Percentiles rank a stretch among this genome's conserved stretches.
phyloP scores from a whole-genome alignment of 2,113 vertebrate species.

The Triplophysa tibetana region DNA sequence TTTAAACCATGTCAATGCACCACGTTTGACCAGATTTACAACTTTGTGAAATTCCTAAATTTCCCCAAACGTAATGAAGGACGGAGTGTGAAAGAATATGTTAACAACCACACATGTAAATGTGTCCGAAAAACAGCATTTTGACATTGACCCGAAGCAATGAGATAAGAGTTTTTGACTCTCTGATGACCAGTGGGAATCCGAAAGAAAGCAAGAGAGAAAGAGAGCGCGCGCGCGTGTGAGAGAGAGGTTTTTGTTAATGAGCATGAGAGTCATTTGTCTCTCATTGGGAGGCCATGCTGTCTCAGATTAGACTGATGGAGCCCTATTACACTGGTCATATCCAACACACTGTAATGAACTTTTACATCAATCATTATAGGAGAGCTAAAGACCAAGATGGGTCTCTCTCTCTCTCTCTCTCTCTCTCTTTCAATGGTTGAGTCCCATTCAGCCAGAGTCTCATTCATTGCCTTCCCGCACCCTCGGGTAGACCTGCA shows the following conservation, averaged over 20 bases:
- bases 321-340: conserved; percentile 70
- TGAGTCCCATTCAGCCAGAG: conserved; percentile 6
- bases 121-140: not conserved
- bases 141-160: conserved; percentile 1
- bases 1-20: not conserved
- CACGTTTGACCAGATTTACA: not conserved
- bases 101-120: not conserved
- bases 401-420: conserved; percentile 32
- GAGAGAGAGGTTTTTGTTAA: conserved; percentile 58
- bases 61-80: not conserved
- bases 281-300: conserved; percentile 70
- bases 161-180: not conserved
- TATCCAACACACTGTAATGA: conserved; percentile 72
- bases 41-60: not conserved
- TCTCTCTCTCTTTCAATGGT: conserved; percentile 27
- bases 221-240: conserved; percentile 11
- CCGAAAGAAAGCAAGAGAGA: conserved; percentile 19
- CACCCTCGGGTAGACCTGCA: not conserved
- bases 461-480: not conserved
- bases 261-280: conserved; percentile 67
- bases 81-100: not conserved
- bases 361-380: conserved; percentile 68
- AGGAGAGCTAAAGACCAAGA: not conserved
- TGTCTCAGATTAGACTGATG: conserved; percentile 71
- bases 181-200: conserved; percentile 15